Base-by-base conservation (phyloP, 1,140 invertebrate species). In the Drosophila grimshawi region DNA sequence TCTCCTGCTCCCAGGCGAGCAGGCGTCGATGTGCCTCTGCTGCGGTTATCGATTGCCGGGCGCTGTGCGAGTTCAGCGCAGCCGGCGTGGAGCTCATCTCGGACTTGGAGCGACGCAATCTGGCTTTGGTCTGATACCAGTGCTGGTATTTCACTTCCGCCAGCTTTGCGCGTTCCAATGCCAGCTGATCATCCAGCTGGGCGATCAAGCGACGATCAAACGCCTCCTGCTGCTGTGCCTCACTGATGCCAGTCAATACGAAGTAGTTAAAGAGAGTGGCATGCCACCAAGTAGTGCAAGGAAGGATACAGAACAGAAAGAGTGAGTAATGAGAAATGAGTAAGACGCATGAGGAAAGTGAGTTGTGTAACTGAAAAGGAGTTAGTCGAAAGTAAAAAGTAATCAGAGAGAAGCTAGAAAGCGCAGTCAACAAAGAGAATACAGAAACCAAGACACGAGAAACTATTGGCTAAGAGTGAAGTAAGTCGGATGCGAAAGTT, bases 1-100 rank as follows among this genome's bases (percentile, higher is more conserved):
- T 73, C 5, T 68, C 41, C 7, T 51, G 64, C 7, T 73, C 49
- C 70, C 70, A 73, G 1, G 32, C 35, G 6, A 55, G 5, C 5
- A 68, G 11, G 3, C 49, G 70, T 0, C 49, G 49, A 3, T 55
- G 41, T 5, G 41, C 7, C 11, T 73, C 64, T 7, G 2, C 8
- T 3, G 48, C 5, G n/a, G 27, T 33, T 39, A 46, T 27, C 30
- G 39, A 33, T 27, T 52, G 41, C 2, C 8, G 19, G 19, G 19
- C 19, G 19, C 19, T 19, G 19, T 19, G 43, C 33, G 52, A 5
- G 3, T 43, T 7, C 2, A 8, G 3, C 4, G 11, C 6, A n/a
- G 30, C 2, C 32, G 33, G 51, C 8, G 8, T 3, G 5, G 53
- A 59, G 19, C 53, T 66, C 10, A 73, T 0, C n/a, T 67, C 48